phyloP scores from a whole-genome alignment of 2,113 vertebrate genomes.

The Amphilophus citrinellus region DNA sequence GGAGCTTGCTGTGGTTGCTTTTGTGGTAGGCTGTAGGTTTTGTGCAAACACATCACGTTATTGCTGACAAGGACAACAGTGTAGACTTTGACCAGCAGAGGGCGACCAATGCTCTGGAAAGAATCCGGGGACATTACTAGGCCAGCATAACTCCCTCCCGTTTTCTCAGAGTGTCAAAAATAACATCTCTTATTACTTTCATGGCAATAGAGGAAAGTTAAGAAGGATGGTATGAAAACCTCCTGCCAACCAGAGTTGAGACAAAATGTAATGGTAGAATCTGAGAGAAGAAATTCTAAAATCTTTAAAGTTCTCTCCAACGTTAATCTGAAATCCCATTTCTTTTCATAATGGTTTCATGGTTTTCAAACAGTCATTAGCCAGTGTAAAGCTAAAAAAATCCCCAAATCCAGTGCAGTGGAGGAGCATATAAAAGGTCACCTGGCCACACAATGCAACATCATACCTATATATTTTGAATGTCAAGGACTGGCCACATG shows the following conservation, averaged over 20 bases:
- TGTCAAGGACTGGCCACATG: constrained; percentile 53
- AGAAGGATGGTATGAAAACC: constrained; percentile 74
- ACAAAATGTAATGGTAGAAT: constrained; percentile 60
- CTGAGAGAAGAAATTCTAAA: constrained; percentile 42
- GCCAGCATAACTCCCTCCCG: constrained; percentile 52
- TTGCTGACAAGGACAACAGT: constrained; percentile 38
- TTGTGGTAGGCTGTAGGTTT: constrained; percentile 51
- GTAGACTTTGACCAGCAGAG: constrained; percentile 63
- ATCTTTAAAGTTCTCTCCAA: constrained; percentile 11
- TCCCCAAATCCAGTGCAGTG: not conserved
- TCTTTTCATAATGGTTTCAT: constrained; percentile 24
- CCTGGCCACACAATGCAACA: constrained; percentile 45
- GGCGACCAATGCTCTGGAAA: constrained; percentile 64
- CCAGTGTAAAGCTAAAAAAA: constrained; percentile 11
- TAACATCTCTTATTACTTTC: constrained; percentile 78
- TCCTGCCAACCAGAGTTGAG: constrained; percentile 58
- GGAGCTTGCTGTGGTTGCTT: constrained; percentile 35
- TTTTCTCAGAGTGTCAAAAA: constrained; percentile 77
- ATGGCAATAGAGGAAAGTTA: constrained; percentile 70
- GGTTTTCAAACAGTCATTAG: constrained; percentile 22
- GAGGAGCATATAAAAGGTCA: constrained; percentile 37
- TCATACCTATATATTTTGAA: constrained; percentile 55
- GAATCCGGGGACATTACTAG: constrained; percentile 47
- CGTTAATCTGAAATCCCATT: constrained; percentile 9
- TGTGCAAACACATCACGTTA: constrained; percentile 50